Percentiles rank a stretch among this genome's conserved stretches.
phyloP scores from a whole-genome alignment of 2,113 vertebrate genomes.

The Romanogobio albipinnatus region DNA sequence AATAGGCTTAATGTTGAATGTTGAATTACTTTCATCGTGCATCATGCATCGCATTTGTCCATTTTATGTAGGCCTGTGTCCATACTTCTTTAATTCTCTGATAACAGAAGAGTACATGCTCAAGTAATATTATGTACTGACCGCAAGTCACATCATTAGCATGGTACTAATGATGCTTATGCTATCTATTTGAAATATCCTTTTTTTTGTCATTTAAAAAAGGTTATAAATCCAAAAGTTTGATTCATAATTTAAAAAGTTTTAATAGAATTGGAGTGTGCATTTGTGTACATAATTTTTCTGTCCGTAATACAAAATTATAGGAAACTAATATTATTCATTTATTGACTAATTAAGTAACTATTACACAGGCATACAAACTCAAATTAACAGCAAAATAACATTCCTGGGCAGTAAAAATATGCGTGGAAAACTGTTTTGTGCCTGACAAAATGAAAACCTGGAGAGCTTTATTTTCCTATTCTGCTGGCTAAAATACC shows the following conservation, averaged over 20 bases:
- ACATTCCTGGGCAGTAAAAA: background rate
- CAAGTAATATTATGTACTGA: constrained; percentile 13
- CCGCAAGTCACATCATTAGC: background rate
- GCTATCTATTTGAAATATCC: background rate
- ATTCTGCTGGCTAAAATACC: background rate
- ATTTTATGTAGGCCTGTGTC: background rate
- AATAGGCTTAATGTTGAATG: background rate
- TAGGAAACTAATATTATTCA: background rate
- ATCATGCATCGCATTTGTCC: background rate
- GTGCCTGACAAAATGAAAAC: background rate
- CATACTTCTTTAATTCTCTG: background rate
- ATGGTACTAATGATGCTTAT: background rate
- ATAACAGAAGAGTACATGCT: background rate
- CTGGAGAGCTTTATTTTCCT: background rate
- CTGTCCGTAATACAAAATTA: background rate
- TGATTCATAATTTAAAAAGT: background rate
- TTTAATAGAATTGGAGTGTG: too few species aligned
- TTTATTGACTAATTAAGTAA: background rate
- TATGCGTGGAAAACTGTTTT: background rate
- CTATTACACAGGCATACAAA: background rate
- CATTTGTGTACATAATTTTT: background rate
- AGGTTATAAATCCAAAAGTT: background rate
- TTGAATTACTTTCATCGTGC: background rate
- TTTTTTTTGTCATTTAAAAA: background rate
- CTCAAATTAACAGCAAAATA: background rate